These are phyloP conservation scores for Oceanodroma leucorhoa DNA, from an alignment of 2,797 vertebrate species.

Conservation along the genomic window DNA sequence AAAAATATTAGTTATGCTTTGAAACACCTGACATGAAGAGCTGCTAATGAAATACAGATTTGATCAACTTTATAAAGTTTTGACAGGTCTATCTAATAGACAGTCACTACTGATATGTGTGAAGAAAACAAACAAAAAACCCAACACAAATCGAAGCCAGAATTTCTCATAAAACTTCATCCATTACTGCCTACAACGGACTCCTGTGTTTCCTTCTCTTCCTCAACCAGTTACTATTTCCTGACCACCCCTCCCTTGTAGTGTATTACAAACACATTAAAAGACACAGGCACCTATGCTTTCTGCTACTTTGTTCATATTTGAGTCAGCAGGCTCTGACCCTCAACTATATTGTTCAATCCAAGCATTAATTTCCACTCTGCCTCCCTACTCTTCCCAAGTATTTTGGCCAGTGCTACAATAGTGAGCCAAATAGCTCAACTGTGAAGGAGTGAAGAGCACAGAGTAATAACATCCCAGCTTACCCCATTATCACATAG, in stretches of 20 bases:
- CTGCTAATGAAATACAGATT: background rate
- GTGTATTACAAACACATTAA: background rate
- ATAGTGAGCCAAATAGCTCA: background rate
- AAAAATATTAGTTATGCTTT: background rate
- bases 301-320: background rate
- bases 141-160: background rate
- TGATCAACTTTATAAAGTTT: background rate
- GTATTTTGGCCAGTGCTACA: background rate
- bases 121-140: background rate
- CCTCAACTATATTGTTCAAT: background rate
- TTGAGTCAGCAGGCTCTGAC: background rate
- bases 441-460: background rate
- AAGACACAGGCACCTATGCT: background rate
- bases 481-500: background rate
- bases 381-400: background rate
- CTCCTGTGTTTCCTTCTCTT: background rate
- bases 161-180: background rate
- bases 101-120: rapidly evolving
- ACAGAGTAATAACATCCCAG: background rate
- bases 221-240: background rate
- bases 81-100: background rate
- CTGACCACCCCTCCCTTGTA: background rate
- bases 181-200: background rate
- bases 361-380: background rate
- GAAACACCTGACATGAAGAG: background rate